Evolutionary conservation across 2,113 vertebrate species (phyloP).

Genomic region (Pycnonotus jocosus): DNA sequence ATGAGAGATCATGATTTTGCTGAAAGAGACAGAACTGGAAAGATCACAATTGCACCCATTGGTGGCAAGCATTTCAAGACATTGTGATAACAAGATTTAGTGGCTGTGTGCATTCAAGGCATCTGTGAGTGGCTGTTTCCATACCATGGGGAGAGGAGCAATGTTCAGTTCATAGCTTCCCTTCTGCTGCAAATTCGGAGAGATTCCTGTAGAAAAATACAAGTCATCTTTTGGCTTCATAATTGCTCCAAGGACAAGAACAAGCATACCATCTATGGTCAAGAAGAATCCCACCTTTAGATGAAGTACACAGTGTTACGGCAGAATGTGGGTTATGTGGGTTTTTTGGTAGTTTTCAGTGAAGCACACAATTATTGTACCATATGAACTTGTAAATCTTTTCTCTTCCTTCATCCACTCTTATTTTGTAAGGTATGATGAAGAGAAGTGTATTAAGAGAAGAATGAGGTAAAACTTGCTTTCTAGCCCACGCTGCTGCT

Average conservation of each 20-base stretch:
- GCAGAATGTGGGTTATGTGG: not conserved
- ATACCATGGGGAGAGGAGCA: not conserved
- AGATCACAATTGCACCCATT: not conserved
- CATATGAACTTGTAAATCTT: constrained; percentile 25
- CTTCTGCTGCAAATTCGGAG: not conserved
- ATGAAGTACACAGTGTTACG: not conserved
- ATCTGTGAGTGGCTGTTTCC: not conserved
- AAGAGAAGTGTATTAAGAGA: constrained; percentile 84
- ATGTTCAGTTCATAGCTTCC: not conserved
- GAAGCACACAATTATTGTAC: not conserved
- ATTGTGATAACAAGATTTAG: not conserved
- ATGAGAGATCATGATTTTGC: not conserved
- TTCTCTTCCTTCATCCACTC: constrained; percentile 61
- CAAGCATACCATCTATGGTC: not conserved
- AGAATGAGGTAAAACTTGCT: constrained; percentile 85
- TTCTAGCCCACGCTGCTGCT: constrained; percentile 42
- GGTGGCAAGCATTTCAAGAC: not conserved
- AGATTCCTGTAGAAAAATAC: not conserved
- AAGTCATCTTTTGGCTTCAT: not conserved
- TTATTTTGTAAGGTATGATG: constrained; percentile 87
- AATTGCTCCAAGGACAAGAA: not conserved
- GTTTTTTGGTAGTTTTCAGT: not conserved
- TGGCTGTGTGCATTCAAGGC: not conserved
- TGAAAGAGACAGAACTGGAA: not conserved
- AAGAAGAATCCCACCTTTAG: not conserved